phyloP scores from a whole-genome alignment of 2,797 vertebrate genomes.

The Philypnodon macrostomus region DNA sequence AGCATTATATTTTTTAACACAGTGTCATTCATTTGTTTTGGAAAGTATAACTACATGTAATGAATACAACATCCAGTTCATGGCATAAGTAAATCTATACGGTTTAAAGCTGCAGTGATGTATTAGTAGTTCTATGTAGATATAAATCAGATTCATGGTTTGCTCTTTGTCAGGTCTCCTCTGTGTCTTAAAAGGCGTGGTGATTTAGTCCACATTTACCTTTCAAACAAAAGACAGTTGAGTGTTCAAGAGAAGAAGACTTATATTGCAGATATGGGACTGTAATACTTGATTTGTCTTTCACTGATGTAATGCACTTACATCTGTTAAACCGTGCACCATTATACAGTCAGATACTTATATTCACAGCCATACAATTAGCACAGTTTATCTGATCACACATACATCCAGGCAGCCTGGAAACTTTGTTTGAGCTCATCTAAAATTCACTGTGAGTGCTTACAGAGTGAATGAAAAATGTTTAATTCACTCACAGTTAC shows the following conservation, averaged over 20 bases:
- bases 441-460: slow-evolving; percentile 5
- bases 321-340: slow-evolving; percentile 20
- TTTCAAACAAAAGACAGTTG: neutral
- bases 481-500: slow-evolving; percentile 18
- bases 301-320: slow-evolving; percentile 32
- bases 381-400: slow-evolving; percentile 7
- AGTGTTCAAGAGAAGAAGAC: neutral
- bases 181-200: too few species aligned
- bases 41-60: too few species aligned
- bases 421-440: slow-evolving; percentile 33
- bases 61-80: too few species aligned
- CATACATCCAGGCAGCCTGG: slow-evolving; percentile 11
- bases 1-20: too few species aligned
- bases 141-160: too few species aligned
- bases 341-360: slow-evolving; percentile 12
- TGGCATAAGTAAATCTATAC: too few species aligned
- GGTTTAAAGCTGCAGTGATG: too few species aligned
- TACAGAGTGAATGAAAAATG: slow-evolving; percentile 9
- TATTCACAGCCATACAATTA: slow-evolving; percentile 5
- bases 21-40: too few species aligned
- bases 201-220: neutral
- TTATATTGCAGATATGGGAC: slow-evolving; percentile 27
- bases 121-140: too few species aligned
- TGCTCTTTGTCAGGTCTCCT: too few species aligned
- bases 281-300: slow-evolving; percentile 15